These are phyloP conservation scores for Nothobranchius furzeri DNA, from an alignment of 2,113 vertebrate genomes.

Conservation along the genomic window DNA sequence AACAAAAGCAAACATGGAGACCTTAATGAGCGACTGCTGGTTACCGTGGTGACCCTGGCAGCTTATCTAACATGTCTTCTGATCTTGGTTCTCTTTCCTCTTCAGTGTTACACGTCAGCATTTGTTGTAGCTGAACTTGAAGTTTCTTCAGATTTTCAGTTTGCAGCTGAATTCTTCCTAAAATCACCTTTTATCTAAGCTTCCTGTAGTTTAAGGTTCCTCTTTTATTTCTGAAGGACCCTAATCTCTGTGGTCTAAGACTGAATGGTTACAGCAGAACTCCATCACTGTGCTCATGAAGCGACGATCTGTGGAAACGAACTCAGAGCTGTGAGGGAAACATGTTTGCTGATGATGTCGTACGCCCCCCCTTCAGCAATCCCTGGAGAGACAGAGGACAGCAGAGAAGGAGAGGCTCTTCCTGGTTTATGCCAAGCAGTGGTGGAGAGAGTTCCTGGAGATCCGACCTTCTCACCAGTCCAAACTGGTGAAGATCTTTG, in stretches of 20 bases:
- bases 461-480: slow-evolving; percentile 89
- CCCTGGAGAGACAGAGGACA: slow-evolving; percentile 90
- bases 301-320: neutral
- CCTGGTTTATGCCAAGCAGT: slow-evolving; percentile 96
- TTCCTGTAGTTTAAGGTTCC: too few species aligned
- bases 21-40: too few species aligned
- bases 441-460: slow-evolving; percentile 98
- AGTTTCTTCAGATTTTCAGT: too few species aligned
- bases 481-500: slow-evolving; percentile 97
- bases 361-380: slow-evolving; percentile 77
- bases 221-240: too few species aligned
- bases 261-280: slow-evolving; percentile 15
- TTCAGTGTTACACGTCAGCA: too few species aligned
- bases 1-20: neutral
- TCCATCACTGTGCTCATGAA: slow-evolving; percentile 3
- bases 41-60: too few species aligned
- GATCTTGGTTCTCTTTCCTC: too few species aligned
- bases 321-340: neutral
- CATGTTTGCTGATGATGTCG: slow-evolving; percentile 3
- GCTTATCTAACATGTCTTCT: too few species aligned
- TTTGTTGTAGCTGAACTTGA: too few species aligned
- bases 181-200: too few species aligned
- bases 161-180: too few species aligned
- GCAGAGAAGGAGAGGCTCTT: slow-evolving; percentile 95
- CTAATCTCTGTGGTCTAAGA: neutral